Evolutionary conservation across 2,797 vertebrate genomes (phyloP), one percentile per base, ranked within the genome.

Genomic region (Sebastes reedi): DNA sequence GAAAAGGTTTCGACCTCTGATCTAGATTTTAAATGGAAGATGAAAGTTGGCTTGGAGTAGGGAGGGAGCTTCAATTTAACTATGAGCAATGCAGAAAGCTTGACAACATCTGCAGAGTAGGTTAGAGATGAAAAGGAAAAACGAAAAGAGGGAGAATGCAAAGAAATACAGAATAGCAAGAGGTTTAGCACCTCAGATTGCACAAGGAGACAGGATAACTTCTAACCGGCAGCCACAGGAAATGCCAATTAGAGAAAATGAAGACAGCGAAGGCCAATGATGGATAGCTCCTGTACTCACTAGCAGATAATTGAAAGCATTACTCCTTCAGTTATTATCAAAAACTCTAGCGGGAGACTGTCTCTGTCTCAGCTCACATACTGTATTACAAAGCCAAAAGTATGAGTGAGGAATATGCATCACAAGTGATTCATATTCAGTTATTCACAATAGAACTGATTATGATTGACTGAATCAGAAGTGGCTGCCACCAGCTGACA

Each of bases 371-470:
- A 66, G 50, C 75, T 79, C 72, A 84, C 67, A 81, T 24, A 20
- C 67, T 54, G 4, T 64, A 68, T 72, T 46, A 83, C 71, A 84
- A 80, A 84, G 46, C 22, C 32, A 32, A 29, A 68, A 52, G 20
- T 25, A 60, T 22, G 55, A 75, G 67, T 56, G 67, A 81, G 68
- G 81, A 77, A 76, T 72, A 64, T 70, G 64, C 81, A 77, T 81
- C 36, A 68, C 14, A 78, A 67, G 60, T 67, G 34, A 68, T 82
- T 86, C 71, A 68, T 80, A 64, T 86, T 89, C 86, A 87, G 50
- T 83, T 91, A 81, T 76, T 84, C 80, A 86, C 79, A 83, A 70
- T 74, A 69, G 52, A 72, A 66, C 58, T 84, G 83, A 90, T 87
- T 79, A 86, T 76, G 73, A 83, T 52, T 42, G 66, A 64, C 58